Percentiles rank a stretch among this genome's conserved stretches.
These are phyloP conservation scores for Xanthorhoe designata DNA, from an alignment of 2,888 invertebrate genomes.

Conservation along the genomic window DNA sequence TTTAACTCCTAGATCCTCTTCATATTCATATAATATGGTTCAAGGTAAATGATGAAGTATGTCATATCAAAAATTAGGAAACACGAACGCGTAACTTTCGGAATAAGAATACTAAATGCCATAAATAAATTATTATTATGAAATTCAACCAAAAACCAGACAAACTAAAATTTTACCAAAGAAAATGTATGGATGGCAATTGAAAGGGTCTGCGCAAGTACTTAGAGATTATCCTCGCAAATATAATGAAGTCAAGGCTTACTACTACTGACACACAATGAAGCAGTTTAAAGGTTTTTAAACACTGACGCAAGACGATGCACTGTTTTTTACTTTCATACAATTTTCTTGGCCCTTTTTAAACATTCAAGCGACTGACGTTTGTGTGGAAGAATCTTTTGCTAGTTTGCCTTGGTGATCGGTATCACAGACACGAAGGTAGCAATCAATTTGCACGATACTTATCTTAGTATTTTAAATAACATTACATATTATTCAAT, in stretches of 20 bases:
- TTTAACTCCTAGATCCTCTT: too few relatives aligned
- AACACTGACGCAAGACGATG: neutral
- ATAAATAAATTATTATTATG: too few relatives aligned
- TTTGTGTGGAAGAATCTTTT: conserved; percentile 9
- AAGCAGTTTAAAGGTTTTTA: neutral
- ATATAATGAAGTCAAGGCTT: conserved; percentile 53
- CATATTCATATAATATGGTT: too few relatives aligned
- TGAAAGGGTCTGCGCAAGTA: neutral
- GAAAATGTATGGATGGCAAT: too few relatives aligned
- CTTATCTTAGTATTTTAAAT: conserved; percentile 4
- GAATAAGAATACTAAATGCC: too few relatives aligned
- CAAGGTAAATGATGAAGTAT: too few relatives aligned
- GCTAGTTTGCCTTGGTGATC: conserved; percentile 29
- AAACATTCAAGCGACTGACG: neutral
- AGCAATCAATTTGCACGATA: conserved; percentile 11
- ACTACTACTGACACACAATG: conserved; percentile 20
- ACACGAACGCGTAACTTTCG: too few relatives aligned
- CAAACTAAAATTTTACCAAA: too few relatives aligned
- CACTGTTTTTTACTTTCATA: neutral
- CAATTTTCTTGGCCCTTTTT: neutral
- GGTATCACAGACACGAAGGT: conserved; percentile 15
- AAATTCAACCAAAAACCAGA: too few relatives aligned
- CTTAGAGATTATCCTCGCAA: neutral
- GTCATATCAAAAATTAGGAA: too few relatives aligned
- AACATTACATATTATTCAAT: neutral